Evolutionary conservation across 2,113 vertebrate species (phyloP).

Genomic region (Podiceps cristatus): DNA sequence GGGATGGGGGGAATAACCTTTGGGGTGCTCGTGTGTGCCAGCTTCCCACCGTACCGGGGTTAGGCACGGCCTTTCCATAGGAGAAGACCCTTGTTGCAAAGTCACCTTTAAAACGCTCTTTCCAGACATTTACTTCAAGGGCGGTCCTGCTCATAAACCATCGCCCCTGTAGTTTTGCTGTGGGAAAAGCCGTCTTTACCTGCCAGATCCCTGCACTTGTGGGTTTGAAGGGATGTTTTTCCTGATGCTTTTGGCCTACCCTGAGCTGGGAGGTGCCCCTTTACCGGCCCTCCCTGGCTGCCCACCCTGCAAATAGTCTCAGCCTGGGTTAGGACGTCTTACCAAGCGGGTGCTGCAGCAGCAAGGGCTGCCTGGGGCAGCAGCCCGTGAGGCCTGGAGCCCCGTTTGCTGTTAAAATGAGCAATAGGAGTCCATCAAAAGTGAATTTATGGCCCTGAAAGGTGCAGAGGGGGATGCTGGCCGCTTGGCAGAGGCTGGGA

Average conservation of each 20-base stretch:
- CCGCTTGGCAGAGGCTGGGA: background rate
- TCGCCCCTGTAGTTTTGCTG: background rate
- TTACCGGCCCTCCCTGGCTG: background rate
- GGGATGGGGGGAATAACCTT: background rate
- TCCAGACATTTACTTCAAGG: background rate
- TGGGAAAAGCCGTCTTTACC: conserved; percentile 24
- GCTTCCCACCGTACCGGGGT: background rate
- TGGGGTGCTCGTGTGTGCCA: fast-evolving
- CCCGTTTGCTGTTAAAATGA: background rate
- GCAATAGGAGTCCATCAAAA: background rate
- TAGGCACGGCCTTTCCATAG: background rate
- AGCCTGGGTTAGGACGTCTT: background rate
- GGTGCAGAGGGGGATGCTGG: background rate
- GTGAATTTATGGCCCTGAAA: background rate
- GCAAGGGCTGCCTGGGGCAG: background rate
- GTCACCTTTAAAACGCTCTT: background rate
- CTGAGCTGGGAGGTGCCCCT: background rate
- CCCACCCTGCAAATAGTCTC: background rate
- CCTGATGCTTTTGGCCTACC: too few relatives aligned
- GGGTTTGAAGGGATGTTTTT: background rate
- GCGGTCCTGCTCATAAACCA: background rate
- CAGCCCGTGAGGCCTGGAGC: background rate
- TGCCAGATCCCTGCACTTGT: background rate
- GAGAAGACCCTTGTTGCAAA: background rate
- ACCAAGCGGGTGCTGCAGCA: fast-evolving